A percentile compares a stretch with the other conserved stretches of the same genome.
Evolutionary conservation across 2,797 vertebrate genomes (phyloP).

Genomic region (Meda fulgida): DNA sequence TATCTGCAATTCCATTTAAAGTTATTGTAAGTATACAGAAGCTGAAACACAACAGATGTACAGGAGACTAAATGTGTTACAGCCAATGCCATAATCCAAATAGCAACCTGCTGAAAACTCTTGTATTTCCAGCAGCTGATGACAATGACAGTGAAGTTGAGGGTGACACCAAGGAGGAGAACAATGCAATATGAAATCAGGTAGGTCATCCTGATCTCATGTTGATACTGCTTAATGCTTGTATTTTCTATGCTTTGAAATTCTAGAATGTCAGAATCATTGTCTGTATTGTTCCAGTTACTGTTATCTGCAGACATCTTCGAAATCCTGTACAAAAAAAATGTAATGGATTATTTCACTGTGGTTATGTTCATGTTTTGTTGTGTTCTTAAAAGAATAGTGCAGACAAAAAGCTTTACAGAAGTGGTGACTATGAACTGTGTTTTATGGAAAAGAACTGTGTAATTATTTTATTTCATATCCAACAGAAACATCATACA

Average conservation of each 20-base stretch:
- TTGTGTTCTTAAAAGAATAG: too few relatives aligned
- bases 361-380: neutral
- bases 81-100: constrained; percentile 82
- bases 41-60: constrained; percentile 77
- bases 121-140: constrained; percentile 35
- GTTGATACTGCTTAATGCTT: neutral
- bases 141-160: constrained; percentile 76
- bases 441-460: too few relatives aligned
- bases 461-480: too few relatives aligned
- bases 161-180: constrained; percentile 76
- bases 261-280: too few relatives aligned
- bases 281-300: neutral
- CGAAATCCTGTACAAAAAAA: constrained; percentile 21
- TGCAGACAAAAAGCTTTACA: too few relatives aligned
- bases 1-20: constrained; percentile 81
- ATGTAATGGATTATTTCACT: neutral
- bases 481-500: too few relatives aligned
- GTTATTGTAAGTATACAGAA: constrained; percentile 73
- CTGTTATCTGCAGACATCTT: neutral
- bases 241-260: fast-evolving
- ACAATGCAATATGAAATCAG: constrained; percentile 71
- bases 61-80: constrained; percentile 80
- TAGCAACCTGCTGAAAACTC: constrained; percentile 54
- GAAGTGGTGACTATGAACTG: too few relatives aligned
- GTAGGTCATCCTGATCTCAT: constrained; percentile 32